Evolutionary conservation across 2,888 invertebrate genomes (phyloP).

Genomic region (Tiphia femorata): DNA sequence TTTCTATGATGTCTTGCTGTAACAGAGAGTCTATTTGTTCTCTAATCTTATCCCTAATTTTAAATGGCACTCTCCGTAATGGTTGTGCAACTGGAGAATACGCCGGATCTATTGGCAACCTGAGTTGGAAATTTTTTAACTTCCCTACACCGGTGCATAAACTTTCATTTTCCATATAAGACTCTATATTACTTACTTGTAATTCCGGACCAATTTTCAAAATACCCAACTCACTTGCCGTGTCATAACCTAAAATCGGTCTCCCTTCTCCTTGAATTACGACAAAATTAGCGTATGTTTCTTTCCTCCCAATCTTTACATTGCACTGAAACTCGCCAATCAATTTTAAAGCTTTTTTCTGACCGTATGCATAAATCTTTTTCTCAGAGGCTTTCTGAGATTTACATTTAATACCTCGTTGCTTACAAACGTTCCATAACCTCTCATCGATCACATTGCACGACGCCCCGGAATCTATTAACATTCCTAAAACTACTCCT

Average conservation of each 20-base stretch:
- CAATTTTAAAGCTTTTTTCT: constrained; percentile 11
- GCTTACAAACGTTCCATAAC: constrained; percentile 37
- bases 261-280: constrained; percentile 8
- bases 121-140: constrained; percentile 47
- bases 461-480: constrained; percentile 43
- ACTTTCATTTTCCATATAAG: background rate
- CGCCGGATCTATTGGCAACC: constrained; percentile 44
- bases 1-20: constrained; percentile 43
- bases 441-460: constrained; percentile 39
- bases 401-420: constrained; percentile 13
- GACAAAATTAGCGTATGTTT: background rate
- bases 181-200: constrained; percentile 6
- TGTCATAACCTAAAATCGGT: constrained; percentile 33
- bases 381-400: constrained; percentile 26
- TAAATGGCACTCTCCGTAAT: constrained; percentile 52
- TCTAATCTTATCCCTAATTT: constrained; percentile 46
- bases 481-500: constrained; percentile 30
- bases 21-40: constrained; percentile 39
- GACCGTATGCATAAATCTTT: constrained; percentile 36
- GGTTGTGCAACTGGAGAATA: constrained; percentile 53
- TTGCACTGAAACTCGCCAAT: constrained; percentile 1
- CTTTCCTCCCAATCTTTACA: background rate
- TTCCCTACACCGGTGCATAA: constrained; percentile 31
- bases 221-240: constrained; percentile 31
- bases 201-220: constrained; percentile 36